Evolutionary conservation across 2,113 vertebrate genomes (phyloP).

Genomic region (Amblyornis subalaris): DNA sequence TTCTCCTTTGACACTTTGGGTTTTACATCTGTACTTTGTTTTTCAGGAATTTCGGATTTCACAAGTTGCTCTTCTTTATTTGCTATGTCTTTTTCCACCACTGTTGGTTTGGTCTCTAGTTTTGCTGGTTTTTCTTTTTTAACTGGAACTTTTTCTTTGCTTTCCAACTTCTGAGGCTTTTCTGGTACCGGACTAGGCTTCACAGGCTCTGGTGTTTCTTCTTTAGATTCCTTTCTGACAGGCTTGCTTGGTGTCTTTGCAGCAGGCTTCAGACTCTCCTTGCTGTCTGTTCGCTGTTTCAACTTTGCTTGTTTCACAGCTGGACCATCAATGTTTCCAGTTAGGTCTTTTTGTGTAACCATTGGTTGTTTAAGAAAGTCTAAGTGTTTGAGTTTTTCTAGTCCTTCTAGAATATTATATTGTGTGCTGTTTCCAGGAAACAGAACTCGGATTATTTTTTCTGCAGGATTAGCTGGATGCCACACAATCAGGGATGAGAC

Average conservation of each 20-base stretch:
- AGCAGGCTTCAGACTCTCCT: conserved; percentile 88
- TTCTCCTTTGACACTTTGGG: conserved; percentile 82
- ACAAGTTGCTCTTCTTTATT: conserved; percentile 75
- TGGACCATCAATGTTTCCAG: conserved; percentile 70
- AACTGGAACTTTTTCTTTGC: conserved; percentile 83
- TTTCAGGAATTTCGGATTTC: conserved; percentile 80
- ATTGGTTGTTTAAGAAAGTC: conserved; percentile 87
- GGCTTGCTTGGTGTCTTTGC: conserved; percentile 80
- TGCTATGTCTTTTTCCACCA: conserved; percentile 75
- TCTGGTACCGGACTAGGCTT: conserved; percentile 74
- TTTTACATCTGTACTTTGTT: conserved; percentile 82
- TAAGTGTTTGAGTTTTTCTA: conserved; percentile 94
- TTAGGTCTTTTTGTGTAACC: conserved; percentile 50
- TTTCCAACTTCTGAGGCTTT: conserved; percentile 82
- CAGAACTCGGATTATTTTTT: conserved; percentile 92
- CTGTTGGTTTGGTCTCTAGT: conserved; percentile 68
- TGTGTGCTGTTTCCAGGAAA: conserved; percentile 95
- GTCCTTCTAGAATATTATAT: conserved; percentile 89
- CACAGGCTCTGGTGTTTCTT: conserved; percentile 79
- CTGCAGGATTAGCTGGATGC: conserved; percentile 92
- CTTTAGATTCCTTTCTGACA: conserved; percentile 85
- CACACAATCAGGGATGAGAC: conserved; percentile 94
- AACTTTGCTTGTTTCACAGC: conserved; percentile 86
- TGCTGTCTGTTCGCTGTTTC: conserved; percentile 90
- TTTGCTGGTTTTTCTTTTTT: conserved; percentile 82